Base-by-base conservation (phyloP, 1,140 invertebrate genomes). In the Rhyacophila brunnea region DNA sequence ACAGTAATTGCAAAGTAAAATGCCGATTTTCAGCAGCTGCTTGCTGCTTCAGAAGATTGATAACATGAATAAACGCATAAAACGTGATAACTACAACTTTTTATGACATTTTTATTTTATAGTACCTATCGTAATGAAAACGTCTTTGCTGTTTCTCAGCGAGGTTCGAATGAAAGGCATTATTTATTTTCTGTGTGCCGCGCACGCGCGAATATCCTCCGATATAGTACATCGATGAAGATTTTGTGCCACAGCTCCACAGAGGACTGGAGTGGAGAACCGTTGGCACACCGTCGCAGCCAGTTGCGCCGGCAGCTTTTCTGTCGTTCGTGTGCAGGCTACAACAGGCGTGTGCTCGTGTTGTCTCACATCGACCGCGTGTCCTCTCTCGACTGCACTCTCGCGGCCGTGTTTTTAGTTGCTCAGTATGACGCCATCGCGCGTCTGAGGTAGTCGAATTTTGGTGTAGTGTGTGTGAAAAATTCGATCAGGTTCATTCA, bases 351-450 rank as follows among this genome's bases (percentile, higher is more conserved):
- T 28, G 23, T 28, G 9, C 23, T 28, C 4, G 53, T n/a, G n/a
- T n/a, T 49, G 35, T 34, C 54, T 48, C 55, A 46, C 47, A 58
- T 58, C 55, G 55, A 58, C 55, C 55, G 55, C 55, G 55, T 51
- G 55, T 32, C 9, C 43, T 10, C 43, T 10, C 14, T 15, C 5
- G n/a, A 2, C 43, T 17, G 13, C 11, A 6, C 7, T 40, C 11
- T n/a, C 38, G 5, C 38, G 38, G 11, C 38, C 38, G 38, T 40
- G 15, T 13, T 40, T 40, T 28, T 28, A 28, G 23, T 46, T 19
- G n/a, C 40, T 50, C 14, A 58, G 55, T 58, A 40, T 58, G 55
- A 58, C 55, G 55, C 55, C 55, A 51, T 51, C 46, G 55, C 55
- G 55, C 55, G 55, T 58, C 47, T n/a, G 23, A 45, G 38, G 35